Conservation (phyloP, 2,888 invertebrate genomes). For the Caenorhabditis drosophilae region DNA sequence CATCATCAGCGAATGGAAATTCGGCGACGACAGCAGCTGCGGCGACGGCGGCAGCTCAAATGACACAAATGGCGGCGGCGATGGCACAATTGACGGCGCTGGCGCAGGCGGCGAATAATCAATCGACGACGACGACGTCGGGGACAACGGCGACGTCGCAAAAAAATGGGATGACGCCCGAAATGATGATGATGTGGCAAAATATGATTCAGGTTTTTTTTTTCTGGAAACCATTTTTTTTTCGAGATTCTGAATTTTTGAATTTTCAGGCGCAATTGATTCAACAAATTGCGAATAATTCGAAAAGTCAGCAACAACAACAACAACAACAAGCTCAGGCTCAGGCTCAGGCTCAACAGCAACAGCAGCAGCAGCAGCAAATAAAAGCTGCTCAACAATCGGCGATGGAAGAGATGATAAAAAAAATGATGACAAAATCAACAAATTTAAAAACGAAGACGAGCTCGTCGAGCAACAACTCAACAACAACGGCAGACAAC, state of each 20-base stretch:
- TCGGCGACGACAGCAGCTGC: not conserved
- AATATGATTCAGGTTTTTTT: conserved; percentile 13
- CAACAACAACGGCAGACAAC: not conserved
- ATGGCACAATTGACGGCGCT: conserved; percentile 1
- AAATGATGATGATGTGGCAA: conserved; percentile 33
- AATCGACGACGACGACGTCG: not conserved
- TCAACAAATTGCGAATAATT: not conserved
- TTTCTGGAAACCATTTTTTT: no score
- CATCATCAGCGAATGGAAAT: not conserved
- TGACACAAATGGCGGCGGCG: conserved; percentile 2
- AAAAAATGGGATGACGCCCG: conserved; percentile 4
- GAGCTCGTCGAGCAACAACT: not conserved
- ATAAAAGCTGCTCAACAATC: conserved; percentile 6
- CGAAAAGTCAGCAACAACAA: conserved; percentile 12
- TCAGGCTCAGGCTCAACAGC: conserved; percentile 4
- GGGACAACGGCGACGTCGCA: not conserved
- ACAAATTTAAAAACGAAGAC: conserved; percentile 1
- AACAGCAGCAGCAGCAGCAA: conserved; percentile 14
- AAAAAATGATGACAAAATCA: conserved; percentile 23
- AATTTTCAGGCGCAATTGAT: conserved; percentile 12
- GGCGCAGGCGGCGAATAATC: not conserved
- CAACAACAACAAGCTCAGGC: conserved; percentile 8
- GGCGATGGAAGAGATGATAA: conserved; percentile 24
- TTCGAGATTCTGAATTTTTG: no score
- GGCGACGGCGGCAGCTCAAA: no score